Evolutionary conservation across 2,113 vertebrate species (phyloP), one percentile per base, ranked within the genome.

Genomic region (Caretta caretta): DNA sequence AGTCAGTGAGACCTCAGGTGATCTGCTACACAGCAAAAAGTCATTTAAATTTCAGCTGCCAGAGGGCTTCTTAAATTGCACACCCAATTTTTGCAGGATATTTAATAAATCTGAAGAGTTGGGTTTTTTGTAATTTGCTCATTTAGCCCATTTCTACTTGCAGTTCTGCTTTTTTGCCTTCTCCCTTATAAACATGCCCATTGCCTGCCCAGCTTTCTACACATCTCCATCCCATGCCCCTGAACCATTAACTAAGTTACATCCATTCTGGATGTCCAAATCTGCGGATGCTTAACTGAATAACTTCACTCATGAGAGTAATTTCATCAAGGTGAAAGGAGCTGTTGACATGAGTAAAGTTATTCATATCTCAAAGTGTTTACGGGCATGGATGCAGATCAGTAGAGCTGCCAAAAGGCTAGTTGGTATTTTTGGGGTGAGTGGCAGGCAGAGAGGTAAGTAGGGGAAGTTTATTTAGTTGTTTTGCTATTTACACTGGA

Each of bases 1-100:
- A 93, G 90, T 88, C 93, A 96, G 93, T 51, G 76, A 84, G 90
- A 87, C 51, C 24, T 11, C 31, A 56, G 78, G 78, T 90, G 75
- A 22, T 88, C 54, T 51, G 79, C 25, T 80, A 35, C 86, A 86
- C 35, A 86, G 69, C 90, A 80, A 35, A 42, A 48, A 48, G 80
- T 16, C 38, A 57, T 90, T 94, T 93, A 86, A 82, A 90, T 10
- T 10, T 51, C n/a, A 88, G 51, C 62, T 78, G 46, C 24, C n/a
- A 62, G 56, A 42, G 87, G 50, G 10, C 83, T 83, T 11, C 88
- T 85, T 65, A 56, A 88, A 62, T 92, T n/a, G 35, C 35, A 51
- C 42, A 16, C 31, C 6, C 8, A 83, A 25, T 22, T 89, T 1
- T 82, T 11, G 65, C 17, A 19, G 17, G 14, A 20, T 78, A 90